Evolutionary conservation across 2,797 vertebrate species (phyloP).

Genomic region (Gallinago nigripennis): DNA sequence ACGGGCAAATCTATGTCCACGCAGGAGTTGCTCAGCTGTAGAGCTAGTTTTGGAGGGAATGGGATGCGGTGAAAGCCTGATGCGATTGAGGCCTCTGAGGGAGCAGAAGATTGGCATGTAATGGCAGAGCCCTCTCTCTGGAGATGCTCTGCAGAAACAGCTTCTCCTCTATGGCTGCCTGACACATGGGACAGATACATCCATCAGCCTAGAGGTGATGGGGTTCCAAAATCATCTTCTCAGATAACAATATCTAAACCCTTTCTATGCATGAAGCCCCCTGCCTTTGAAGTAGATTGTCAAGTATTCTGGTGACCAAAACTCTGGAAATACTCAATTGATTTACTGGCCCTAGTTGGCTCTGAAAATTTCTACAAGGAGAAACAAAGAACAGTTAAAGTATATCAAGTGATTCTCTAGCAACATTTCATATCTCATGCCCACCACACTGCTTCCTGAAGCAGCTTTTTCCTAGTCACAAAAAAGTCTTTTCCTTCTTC

Average conservation of each 20-base stretch:
- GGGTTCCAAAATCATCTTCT: background rate
- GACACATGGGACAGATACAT: background rate
- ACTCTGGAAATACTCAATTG: background rate
- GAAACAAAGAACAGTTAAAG: background rate
- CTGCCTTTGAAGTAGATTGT: background rate
- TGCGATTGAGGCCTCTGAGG: background rate
- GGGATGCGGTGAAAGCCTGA: background rate
- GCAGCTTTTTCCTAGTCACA: background rate
- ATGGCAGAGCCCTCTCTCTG: background rate
- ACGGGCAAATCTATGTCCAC: background rate
- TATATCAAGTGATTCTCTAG: background rate
- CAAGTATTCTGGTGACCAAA: background rate
- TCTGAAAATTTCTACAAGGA: background rate
- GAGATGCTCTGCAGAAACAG: background rate
- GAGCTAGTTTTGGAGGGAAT: background rate
- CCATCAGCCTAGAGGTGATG: background rate
- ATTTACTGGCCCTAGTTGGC: background rate
- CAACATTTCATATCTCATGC: background rate
- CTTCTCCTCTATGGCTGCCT: background rate
- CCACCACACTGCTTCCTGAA: background rate
- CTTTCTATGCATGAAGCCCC: background rate
- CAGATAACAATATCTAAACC: background rate
- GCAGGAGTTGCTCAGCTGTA: background rate
- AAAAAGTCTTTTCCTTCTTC: background rate
- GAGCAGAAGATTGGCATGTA: background rate